Base-by-base conservation (phyloP, 2,797 vertebrate genomes). In the Pantherophis vulpinus region DNA sequence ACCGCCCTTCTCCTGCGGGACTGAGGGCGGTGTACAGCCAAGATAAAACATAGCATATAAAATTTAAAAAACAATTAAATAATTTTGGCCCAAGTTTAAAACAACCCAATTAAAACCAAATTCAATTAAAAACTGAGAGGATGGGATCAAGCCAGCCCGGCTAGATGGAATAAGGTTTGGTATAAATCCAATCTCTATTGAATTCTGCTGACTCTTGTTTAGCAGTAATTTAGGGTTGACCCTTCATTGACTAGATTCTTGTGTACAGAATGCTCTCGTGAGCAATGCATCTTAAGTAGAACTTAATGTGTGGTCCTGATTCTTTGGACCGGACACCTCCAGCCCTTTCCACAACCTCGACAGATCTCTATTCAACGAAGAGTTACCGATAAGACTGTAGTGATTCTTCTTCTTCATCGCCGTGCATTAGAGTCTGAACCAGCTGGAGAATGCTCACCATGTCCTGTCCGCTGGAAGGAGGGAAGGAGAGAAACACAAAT, bases 351-450 rank as follows among this genome's bases (percentile, higher is more conserved):
- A 79, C 18, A 23, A 59, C 16, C 37, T 60, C 3, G 37, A 25
- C 20, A 89, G 23, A 37, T 90, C 59, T 29, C 14, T 47, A 37
- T 54, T 74, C 11, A 59, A 83, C 56, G 1, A 88, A 92, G 5
- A 37, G 96, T 97, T 98, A 99, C 99, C 98, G 96, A 91, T 97
- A 97, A 61, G 97, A 96, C 74, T 97, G 98, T 18, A 96, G 93
- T 29, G 95, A 97, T 87, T 98, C 98, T 91, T 99, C 98, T 1
- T 98, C 98, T 1, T 99, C 98, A 11, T 99, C 98, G 91, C 98
- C 99, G 5, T 99, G 98, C 97, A 99, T 99, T 13, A 99, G 98
- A 92, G 98, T 99, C 96, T 99, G 99, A 87, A 99, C 98, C 18
- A 99, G 95, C 93, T 99, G 98, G n/a, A 99, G 98, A 29, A 99